Evolutionary conservation across 35 echinoderm and acorn worm genomes (phyloP), one percentile per base, ranked within the genome.

Genomic region (Chiridota heheva): DNA sequence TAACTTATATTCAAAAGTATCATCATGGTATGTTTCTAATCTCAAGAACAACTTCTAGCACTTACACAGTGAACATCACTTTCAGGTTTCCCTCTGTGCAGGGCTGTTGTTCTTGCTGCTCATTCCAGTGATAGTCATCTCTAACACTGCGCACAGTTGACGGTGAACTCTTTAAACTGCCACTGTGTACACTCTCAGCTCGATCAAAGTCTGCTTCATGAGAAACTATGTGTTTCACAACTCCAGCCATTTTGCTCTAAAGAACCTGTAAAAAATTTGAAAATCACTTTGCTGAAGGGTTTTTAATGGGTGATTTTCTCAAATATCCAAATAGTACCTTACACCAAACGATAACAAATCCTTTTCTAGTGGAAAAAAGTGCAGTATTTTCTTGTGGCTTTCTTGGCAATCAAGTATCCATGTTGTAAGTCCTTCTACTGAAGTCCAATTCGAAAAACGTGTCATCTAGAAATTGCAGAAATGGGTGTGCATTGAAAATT

Each of bases 51-150:
- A 60, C 18, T 60, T 30, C 4, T n/a, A n/a, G n/a, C n/a, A n/a
- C 79, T 82, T 82, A 82, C 79, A 82, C 63, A 17, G 43, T 36
- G 25, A 67, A 82, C 7, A 60, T 51, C 66, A 82, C 38, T 29
- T 67, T 64, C 28, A 82, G 27, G 45, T 82, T 82, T 33, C 79
- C 79, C 56, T 82, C 79, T 18, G 79, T 49, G 1, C 45, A 42
- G 28, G 79, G 79, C 36, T 68, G 44, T 24, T 33, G 38, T 15
- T 36, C 15, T 5, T 17, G 17, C 39, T 82, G 66, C 26, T 48
- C 62, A 31, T 29, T 78, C 32, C 62, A 67, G 25, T 68, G 41
- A 36, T 44, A 67, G 30, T 81, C 60, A 3, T 44, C 45, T 55
- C 34, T 65, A 1, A 32, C 39, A 55, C 79, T 82, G 34, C 79